Evolutionary conservation across 2,113 vertebrate genomes (phyloP), one percentile per base, ranked within the genome.

Genomic region (Chaetops frenatus): DNA sequence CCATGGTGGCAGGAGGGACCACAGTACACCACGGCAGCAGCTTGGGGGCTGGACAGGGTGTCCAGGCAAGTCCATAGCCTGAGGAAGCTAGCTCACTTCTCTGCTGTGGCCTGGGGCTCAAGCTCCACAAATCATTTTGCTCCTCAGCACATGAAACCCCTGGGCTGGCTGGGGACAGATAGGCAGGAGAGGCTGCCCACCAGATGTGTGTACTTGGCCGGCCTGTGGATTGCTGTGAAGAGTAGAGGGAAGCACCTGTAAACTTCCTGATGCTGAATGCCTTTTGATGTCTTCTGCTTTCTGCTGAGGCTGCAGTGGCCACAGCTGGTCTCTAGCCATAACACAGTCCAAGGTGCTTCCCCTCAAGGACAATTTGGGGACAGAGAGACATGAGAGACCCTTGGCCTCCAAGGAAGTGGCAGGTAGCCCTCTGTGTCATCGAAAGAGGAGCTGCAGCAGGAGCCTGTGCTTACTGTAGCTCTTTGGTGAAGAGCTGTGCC

Each of bases 101-200:
- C 65, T 58, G 15, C 18, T 48, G 27, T 64, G 45, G 7, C 28
- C 15, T 44, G 47, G 25, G 18, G 10, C 67, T 88, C 42, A 48
- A 20, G 29, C 56, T 80, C 21, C 22, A 3, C 36, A 10, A 35
- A 20, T 21, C 12, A 11, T 64, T 84, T 84, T 83, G 44, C 48
- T 74, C n/a, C 51, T 22, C 20, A 23, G 35, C 12, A 1, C 20
- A 8, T 82, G 36, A 82, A 79, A 47, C 6, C 14, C 4, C 33
- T 42, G 51, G 38, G 8, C 25, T 9, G 10, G 7, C 47, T 53
- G 35, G 23, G 23, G 35, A 42, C 22, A 35, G 54, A 16, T 2
- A 1, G 1, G 1, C 50, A n/a, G 80, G 48, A 65, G 53, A 13
- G 25, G 12, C 42, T 20, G 3, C 33, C 28, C 3, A 1, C 25